Conservation (phyloP, 2,797 vertebrate species). For the Crocodylus rhombifer region DNA sequence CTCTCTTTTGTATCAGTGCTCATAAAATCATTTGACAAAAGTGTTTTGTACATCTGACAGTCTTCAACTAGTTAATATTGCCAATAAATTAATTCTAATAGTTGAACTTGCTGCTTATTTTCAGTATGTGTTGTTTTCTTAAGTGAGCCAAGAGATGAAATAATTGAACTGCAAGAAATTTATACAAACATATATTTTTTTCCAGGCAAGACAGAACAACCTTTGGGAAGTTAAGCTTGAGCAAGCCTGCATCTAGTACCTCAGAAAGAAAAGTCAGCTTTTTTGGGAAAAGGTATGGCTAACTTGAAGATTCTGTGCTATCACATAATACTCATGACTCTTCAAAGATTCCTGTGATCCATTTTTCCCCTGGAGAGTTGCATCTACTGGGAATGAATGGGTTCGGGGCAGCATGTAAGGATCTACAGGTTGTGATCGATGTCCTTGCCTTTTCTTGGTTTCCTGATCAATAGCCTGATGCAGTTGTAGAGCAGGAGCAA, state of each 20-base stretch:
- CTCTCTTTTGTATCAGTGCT: neutral
- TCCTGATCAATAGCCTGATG: neutral
- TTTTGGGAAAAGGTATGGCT: constrained; percentile 87
- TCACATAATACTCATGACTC: neutral
- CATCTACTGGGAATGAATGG: neutral
- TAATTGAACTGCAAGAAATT: neutral
- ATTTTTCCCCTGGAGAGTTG: neutral
- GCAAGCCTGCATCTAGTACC: constrained; percentile 84
- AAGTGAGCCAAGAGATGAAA: neutral
- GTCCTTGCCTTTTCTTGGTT: neutral
- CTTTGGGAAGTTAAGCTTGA: constrained; percentile 89
- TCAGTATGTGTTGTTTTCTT: neutral
- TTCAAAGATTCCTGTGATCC: neutral
- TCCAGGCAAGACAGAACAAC: constrained; percentile 85
- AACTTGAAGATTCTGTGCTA: rapidly evolving
- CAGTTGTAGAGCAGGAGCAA: neutral
- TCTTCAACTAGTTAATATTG: neutral
- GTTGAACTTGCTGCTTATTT: neutral
- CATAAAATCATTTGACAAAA: neutral
- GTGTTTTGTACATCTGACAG: neutral
- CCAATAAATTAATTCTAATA: neutral
- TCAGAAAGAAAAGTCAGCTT: constrained; percentile 92
- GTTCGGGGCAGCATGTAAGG: neutral
- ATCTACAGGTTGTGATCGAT: neutral
- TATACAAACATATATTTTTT: constrained; percentile 24